These are phyloP conservation scores for Sarcophaga carnaria DNA, from an alignment of 2,888 invertebrate species.

Conservation along the genomic window DNA sequence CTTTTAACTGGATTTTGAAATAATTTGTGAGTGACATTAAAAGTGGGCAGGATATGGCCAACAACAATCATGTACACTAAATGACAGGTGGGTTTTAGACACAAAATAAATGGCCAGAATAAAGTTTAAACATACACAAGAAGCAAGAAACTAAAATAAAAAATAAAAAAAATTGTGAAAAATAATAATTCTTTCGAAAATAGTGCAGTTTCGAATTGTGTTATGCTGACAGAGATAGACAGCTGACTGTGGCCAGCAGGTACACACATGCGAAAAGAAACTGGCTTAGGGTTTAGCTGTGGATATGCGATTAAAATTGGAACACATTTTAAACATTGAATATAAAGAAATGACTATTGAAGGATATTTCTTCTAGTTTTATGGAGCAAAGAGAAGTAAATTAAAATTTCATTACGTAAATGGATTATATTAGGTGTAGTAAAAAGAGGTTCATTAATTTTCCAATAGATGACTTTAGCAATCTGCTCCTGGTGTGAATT, in stretches of 20 bases:
- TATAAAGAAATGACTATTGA: too few relatives aligned
- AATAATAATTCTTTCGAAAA: conserved; percentile 21
- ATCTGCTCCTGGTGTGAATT: too few relatives aligned
- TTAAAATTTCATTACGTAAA: too few relatives aligned
- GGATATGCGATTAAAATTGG: not conserved
- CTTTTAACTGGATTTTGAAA: conserved; percentile 16
- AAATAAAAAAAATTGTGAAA: conserved; percentile 6
- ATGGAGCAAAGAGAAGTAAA: too few relatives aligned
- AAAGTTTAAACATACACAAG: conserved; percentile 11
- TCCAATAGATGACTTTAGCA: too few relatives aligned
- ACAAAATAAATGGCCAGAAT: not conserved
- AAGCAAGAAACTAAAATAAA: conserved; percentile 34
- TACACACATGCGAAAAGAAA: not conserved
- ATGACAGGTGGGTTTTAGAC: conserved; percentile 66
- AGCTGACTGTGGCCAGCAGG: not conserved
- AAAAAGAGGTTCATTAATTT: too few relatives aligned
- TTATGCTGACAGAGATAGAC: not conserved
- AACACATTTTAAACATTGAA: too few relatives aligned
- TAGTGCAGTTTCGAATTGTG: not conserved
- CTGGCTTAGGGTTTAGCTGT: not conserved
- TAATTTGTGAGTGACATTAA: conserved; percentile 33
- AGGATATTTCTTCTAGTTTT: too few relatives aligned
- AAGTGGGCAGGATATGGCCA: conserved; percentile 63
- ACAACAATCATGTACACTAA: conserved; percentile 24
- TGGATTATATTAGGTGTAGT: too few relatives aligned